Evolutionary conservation across 1,140 invertebrate species (phyloP), one percentile per base, ranked within the genome.

Genomic region (Zaprionus ghesquierei): DNA sequence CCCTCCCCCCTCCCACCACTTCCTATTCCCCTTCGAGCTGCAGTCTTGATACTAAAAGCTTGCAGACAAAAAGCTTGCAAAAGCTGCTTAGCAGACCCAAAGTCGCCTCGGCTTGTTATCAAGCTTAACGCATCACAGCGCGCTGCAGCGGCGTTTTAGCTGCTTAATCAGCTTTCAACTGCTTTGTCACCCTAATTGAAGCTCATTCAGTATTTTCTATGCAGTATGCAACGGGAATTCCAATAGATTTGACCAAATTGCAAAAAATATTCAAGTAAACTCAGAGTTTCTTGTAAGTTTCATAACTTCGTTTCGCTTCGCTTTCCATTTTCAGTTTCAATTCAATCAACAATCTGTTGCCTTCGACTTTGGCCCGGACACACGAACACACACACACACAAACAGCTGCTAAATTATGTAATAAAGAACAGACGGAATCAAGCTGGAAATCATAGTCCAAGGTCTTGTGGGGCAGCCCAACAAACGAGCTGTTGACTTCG

Each of bases 341-440:
- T 85, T 85, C 74, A 84, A 84, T 86, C 77, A 85, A 75, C 66
- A 79, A 78, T 59, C 81, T 84, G 78, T 76, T 75, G 81, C 65
- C 81, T 63, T 65, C 56, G 70, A 73, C 70, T 73, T 73, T 61
- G 64, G 64, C 70, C 64, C 63, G 27, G 59, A 50, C 54, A 54
- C 69, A 50, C 31, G 20, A 22, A 51, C 62, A 54, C 63, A 31
- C 69, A 51, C 49, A 50, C 63, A 53, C 25, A 58, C 31, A 53
- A 41, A 58, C 18, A 51, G 29, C 4, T 44, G 15, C 18, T 29
- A 55, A 77, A 70, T 86, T 86, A 89, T 86, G 82, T 86, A 87
- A 87, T 86, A 85, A 54, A 60, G 81, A 81, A 86, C 62, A 86
- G 61, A 69, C 18, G 9, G 18, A 46, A 72, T 38, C 49, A 44